Base-by-base conservation (phyloP, 2,113 vertebrate genomes). In the Bufo bufo region DNA sequence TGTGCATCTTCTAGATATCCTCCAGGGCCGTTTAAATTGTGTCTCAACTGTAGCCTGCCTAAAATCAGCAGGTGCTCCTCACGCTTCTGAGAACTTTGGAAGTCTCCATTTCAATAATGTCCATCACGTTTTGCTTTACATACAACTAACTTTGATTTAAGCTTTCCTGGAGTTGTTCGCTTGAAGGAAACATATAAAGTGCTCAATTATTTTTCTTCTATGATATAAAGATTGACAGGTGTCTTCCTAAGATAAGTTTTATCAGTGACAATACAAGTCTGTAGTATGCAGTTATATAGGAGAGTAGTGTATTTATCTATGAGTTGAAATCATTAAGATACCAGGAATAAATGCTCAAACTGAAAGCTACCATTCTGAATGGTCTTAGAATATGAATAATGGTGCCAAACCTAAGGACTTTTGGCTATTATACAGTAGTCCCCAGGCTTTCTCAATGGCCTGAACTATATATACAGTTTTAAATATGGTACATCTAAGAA, bases 31-130 rank as follows among this genome's bases (percentile, higher is more conserved):
- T 72, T 54, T 20, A 86, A 50, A 90, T 77, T 61, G 49, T 20
- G 59, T 79, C 61, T 87, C 63, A 59, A 79, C 47, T 59, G 14
- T 77, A 86, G 58, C 14, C 89, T 77, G 65, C 59, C 72, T 65
- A 78, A 84, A 89, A 77, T 84, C 81, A 84, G 87, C 82, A 84
- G 82, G 87, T 89, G 82, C 80, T 83, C 69, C 54, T 77, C 87
- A 88, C 43, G 78, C 87, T 89, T 12, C 52, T 33, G 13, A 75
- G 87, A 89, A 82, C 79, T 77, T 77, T 75, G 69, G 79, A 83
- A 88, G 72, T 77, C 47, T 89, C 72, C 72, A 84, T 84, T 77
- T 77, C 63, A 89, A 78, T 84, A 69, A 56, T 56, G 61, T 78
- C 58, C 72, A 78, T 84, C 87, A 84, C 78, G 72, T 66, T 84